Evolutionary conservation across 2,113 vertebrate genomes (phyloP), one percentile per base, ranked within the genome.

Genomic region (Sardina pilchardus): DNA sequence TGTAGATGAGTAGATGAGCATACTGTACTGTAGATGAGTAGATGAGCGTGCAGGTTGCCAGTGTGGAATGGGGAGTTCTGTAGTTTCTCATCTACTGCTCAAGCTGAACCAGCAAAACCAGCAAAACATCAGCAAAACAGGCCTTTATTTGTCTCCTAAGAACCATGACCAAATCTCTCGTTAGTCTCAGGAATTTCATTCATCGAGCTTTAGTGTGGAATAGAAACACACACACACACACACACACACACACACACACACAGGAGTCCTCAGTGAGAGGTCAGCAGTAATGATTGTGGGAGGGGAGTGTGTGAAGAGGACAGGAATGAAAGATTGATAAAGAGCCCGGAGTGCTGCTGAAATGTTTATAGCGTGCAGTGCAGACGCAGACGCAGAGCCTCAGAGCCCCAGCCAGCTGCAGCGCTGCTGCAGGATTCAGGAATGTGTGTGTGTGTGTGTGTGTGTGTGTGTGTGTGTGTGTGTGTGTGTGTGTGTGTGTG

Each of bases 311-410:
- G 85, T 89, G 88, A 94, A 89, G 84, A 89, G 78, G 91, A 82
- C 86, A 0, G 0, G 89, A 91, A 94, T 96, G 90, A 95, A 96
- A 95, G 94, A 97, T 95, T 94, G 95, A 97, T 96, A 94, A 94
- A 90, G 89, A 91, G 90, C 93, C 89, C 91, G 90, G 89, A 91
- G 87, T 88, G 87, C 89, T 94, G 93, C 94, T 96, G 92, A 92
- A 96, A 95, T 91, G 95, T 95, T 95, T 94, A 96, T 96, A 90
- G 87, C 80, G 42, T 14, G 82, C 56, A 26, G n/a, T n/a, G n/a
- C n/a, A n/a, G n/a, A n/a, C n/a, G n/a, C 48, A 84, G 81, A 81
- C 34, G 53, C 45, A 63, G 50, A 87, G 67, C 56, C 21, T 63
- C n/a, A n/a, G 39, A 42, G 39, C 39, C 39, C 4, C 50, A 19